A percentile compares a stretch with the other conserved stretches of the same genome.
Conservation (phyloP, 2,113 vertebrate genomes). For the Chaenogobius annularis region DNA sequence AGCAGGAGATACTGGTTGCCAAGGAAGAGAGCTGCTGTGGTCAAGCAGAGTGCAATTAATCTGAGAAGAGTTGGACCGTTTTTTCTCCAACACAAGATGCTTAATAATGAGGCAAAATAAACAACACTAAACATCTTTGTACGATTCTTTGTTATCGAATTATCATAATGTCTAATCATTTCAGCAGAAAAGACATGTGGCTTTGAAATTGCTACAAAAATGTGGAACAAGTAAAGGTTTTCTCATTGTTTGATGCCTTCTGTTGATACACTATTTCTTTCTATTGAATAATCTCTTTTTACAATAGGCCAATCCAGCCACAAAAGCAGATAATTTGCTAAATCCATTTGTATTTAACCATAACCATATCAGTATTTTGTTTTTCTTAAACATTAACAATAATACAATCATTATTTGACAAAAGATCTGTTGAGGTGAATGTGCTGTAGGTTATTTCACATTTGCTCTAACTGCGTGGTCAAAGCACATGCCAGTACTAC, state of each 20-base stretch:
- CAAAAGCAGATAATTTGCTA: neutral
- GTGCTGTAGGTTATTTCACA: slow-evolving; percentile 40
- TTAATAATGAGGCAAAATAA: neutral
- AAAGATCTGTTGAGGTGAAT: slow-evolving; percentile 40
- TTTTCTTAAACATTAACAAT: neutral
- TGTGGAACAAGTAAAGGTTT: too few relatives aligned
- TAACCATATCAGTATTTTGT: neutral
- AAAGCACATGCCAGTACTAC: slow-evolving; percentile 16
- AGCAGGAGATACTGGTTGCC: slow-evolving; percentile 62
- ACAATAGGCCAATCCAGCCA: neutral
- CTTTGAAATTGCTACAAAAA: too few relatives aligned
- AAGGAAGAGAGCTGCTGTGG: slow-evolving; percentile 64
- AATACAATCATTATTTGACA: neutral
- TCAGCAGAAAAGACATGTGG: too few relatives aligned
- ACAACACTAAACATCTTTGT: neutral
- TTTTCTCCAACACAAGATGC: neutral
- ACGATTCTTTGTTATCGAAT: neutral
- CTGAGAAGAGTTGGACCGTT: neutral
- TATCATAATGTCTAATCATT: too few relatives aligned
- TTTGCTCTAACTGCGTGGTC: slow-evolving; percentile 45
- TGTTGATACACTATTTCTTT: too few relatives aligned
- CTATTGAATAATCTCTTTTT: neutral
- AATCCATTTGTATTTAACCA: neutral
- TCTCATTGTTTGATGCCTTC: too few relatives aligned
- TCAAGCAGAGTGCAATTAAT: neutral